These are phyloP conservation scores for Diarsia brunnea DNA, from an alignment of 2,888 invertebrate genomes.

Conservation along the genomic window DNA sequence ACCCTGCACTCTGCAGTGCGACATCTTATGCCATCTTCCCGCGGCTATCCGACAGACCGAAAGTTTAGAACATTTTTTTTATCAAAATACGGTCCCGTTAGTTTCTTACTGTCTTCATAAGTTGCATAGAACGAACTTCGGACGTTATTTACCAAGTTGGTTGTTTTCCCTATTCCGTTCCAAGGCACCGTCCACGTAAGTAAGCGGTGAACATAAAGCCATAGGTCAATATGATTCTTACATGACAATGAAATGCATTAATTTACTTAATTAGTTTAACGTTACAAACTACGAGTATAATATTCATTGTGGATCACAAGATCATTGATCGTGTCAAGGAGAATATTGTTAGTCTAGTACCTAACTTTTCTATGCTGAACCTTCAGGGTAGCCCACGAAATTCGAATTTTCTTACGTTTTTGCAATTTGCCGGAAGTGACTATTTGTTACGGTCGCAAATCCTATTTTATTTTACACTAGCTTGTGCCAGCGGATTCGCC, in stretches of 20 bases:
- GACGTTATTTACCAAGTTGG: neutral
- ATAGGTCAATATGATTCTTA: conserved; percentile 47
- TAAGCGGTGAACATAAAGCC: neutral
- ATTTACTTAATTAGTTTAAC: conserved; percentile 39
- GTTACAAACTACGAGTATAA: neutral
- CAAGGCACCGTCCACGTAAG: neutral
- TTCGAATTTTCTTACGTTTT: no score
- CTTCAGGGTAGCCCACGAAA: no score
- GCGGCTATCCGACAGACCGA: no score
- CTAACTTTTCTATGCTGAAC: no score
- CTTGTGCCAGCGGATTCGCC: no score
- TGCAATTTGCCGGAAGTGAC: no score
- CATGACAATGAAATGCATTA: conserved; percentile 50
- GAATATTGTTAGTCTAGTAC: no score
- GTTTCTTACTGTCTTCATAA: neutral
- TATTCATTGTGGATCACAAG: neutral
- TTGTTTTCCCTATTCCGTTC: neutral
- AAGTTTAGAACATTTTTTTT: no score
- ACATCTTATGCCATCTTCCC: neutral
- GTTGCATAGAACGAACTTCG: neutral
- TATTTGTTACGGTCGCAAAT: no score
- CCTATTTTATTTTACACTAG: no score
- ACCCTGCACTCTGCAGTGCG: no score
- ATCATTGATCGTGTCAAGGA: neutral
- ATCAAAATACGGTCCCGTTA: no score